Evolutionary conservation across 2,797 vertebrate genomes (phyloP).

Genomic region (Fratercula arctica): DNA sequence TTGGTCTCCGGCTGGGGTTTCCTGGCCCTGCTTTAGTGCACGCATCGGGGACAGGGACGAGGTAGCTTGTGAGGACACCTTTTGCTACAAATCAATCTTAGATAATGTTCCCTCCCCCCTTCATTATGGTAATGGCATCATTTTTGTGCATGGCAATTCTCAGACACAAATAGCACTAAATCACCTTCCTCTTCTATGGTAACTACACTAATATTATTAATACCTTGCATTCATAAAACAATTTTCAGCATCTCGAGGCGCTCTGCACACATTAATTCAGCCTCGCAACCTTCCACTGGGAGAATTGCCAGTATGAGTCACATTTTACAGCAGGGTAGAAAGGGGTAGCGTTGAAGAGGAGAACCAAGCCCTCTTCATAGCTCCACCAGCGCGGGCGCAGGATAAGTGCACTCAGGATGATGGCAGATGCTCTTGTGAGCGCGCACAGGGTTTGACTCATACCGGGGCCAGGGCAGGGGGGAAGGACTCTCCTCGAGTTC

Average conservation of each 20-base stretch:
- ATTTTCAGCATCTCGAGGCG: neutral
- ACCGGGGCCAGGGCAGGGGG: neutral
- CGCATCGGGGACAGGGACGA: fast-evolving
- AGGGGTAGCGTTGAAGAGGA: neutral
- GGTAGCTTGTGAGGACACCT: neutral
- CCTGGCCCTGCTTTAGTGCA: too few relatives aligned
- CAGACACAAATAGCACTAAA: constrained; percentile 6
- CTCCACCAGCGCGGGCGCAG: neutral
- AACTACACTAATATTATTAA: constrained; percentile 28
- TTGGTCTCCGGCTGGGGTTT: neutral
- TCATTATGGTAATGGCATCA: neutral
- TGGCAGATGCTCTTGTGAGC: neutral
- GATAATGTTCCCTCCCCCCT: neutral
- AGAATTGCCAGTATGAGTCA: constrained; percentile 33
- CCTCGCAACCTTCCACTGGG: constrained; percentile 28
- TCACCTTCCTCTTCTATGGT: constrained; percentile 1
- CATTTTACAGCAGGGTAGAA: neutral
- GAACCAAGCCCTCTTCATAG: neutral
- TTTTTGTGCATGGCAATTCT: neutral
- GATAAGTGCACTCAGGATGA: neutral
- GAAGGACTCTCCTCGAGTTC: neutral
- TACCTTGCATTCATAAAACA: constrained; percentile 9
- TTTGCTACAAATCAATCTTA: neutral
- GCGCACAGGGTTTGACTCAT: neutral
- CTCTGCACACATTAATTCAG: constrained; percentile 34